Percentiles rank a stretch among this genome's conserved stretches.
Evolutionary conservation across 2,888 invertebrate species (phyloP).

Genomic region (Incurvaria masculella): DNA sequence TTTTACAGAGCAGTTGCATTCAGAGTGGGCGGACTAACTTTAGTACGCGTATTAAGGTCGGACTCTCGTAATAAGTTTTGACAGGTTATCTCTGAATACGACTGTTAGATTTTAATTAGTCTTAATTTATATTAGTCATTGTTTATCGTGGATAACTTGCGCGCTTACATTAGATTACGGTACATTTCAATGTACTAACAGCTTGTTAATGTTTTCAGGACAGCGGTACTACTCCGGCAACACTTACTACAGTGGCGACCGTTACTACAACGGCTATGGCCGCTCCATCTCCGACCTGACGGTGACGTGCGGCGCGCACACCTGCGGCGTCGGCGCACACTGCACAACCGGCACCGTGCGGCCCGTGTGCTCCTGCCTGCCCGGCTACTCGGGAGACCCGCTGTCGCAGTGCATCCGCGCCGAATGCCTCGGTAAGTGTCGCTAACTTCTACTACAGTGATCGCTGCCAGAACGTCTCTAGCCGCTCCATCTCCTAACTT

Average conservation of each 20-base stretch:
- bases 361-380: conserved; percentile 77
- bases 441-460: conserved; percentile 22
- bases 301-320: conserved; percentile 55
- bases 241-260: conserved; percentile 32
- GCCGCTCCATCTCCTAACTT: conserved; percentile 45
- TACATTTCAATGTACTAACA: too few species aligned
- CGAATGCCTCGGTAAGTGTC: conserved; percentile 64
- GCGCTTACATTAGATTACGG: too few species aligned
- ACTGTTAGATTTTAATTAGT: too few species aligned
- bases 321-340: conserved; percentile 67
- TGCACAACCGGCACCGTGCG: conserved; percentile 65
- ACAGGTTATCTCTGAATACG: too few species aligned
- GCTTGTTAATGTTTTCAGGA: background rate
- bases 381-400: conserved; percentile 79
- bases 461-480: conserved; percentile 33
- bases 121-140: too few species aligned
- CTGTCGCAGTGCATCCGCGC: conserved; percentile 68
- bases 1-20: too few species aligned
- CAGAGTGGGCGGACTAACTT: too few species aligned
- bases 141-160: too few species aligned
- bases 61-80: too few species aligned
- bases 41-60: too few species aligned
- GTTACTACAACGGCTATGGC: conserved; percentile 35
- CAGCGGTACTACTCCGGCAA: conserved; percentile 22
- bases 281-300: conserved; percentile 44